These are phyloP conservation scores for Rhopalosiphum nymphaeae DNA, from an alignment of 2,888 invertebrate species.

Conservation along the genomic window DNA sequence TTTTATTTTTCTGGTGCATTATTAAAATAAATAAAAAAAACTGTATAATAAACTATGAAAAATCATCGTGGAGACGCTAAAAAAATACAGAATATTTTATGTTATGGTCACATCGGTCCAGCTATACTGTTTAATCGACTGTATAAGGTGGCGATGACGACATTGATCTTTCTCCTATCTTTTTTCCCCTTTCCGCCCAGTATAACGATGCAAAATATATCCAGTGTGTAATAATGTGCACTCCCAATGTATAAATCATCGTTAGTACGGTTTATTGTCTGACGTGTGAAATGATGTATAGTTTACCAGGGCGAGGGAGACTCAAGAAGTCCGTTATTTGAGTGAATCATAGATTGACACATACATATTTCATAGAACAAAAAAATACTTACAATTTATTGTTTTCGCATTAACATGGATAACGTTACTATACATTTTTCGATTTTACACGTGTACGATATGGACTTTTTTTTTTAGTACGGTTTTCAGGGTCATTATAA, in stretches of 20 bases:
- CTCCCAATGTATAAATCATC: conserved; percentile 58
- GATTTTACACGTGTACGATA: background rate
- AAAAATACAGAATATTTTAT: conserved; percentile 37
- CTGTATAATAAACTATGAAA: background rate
- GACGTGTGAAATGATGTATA: conserved; percentile 53
- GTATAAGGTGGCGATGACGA: conserved; percentile 51
- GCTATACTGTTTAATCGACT: conserved; percentile 56
- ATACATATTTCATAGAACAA: background rate
- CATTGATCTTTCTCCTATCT: conserved; percentile 53
- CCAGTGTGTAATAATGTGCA: conserved; percentile 35
- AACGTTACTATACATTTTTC: background rate
- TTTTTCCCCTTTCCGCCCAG: conserved; percentile 26
- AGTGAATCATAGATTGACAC: conserved; percentile 37
- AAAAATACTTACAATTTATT: background rate
- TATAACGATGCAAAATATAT: conserved; percentile 39
- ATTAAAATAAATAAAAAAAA: conserved; percentile 1
- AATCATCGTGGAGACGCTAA: conserved; percentile 27
- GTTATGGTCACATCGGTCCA: conserved; percentile 47
- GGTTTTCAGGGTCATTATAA: background rate
- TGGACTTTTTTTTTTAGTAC: background rate
- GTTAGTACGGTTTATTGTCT: conserved; percentile 44
- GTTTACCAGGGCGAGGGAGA: conserved; percentile 38
- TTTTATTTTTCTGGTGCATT: background rate
- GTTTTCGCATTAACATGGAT: background rate
- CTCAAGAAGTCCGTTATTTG: conserved; percentile 38